Evolutionary conservation across 2,888 invertebrate species (phyloP), one percentile per base, ranked within the genome.

Genomic region (Drosophila borborema): DNA sequence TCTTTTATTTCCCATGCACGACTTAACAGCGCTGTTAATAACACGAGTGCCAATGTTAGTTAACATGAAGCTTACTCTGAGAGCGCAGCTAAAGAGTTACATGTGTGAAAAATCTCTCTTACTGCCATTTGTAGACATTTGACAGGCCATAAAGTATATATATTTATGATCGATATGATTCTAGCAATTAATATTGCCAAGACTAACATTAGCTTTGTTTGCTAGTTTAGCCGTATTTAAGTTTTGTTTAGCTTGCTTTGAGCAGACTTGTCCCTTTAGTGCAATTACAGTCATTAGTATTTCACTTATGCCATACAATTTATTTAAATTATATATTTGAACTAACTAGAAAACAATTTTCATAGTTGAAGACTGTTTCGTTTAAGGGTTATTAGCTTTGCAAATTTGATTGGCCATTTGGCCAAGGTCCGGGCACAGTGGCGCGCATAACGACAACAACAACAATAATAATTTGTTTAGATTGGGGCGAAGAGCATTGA

Each of bases 341-440:
- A 54, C 40, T 55, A 55, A 10, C 36, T 41, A 55, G n/a, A 10
- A 28, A 43, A 28, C 46, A 23, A 14, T 34, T 9, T 36, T 18
- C 43, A 6, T 7, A 43, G 2, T 18, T 31, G 41, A 23, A 23
- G 38, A 38, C 34, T 36, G 23, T 28, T 28, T 40, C 23, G 46
- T 18, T 48, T 23, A 36, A 16, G 28, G 45, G 18, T 49, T 70
- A 49, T 62, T n/a, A 51, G 55, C 38, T 36, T 40, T 23, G 31
- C 36, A 31, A 34, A 31, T 31, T 49, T 54, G 36, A 62, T 76
- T 64, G 45, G 62, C 62, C 62, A 45, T 60, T 58, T 36, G 63
- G 77, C 81, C 58, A 28, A 23, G 23, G 48, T 62, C n/a, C 41
- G n/a, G 41, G 31, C 31, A 45, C 18, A 10, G 6, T 14, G 3